Percentiles rank a stretch among this genome's conserved stretches.
Evolutionary conservation across 2,797 vertebrate genomes (phyloP).

Genomic region (Glyptemys insculpta): DNA sequence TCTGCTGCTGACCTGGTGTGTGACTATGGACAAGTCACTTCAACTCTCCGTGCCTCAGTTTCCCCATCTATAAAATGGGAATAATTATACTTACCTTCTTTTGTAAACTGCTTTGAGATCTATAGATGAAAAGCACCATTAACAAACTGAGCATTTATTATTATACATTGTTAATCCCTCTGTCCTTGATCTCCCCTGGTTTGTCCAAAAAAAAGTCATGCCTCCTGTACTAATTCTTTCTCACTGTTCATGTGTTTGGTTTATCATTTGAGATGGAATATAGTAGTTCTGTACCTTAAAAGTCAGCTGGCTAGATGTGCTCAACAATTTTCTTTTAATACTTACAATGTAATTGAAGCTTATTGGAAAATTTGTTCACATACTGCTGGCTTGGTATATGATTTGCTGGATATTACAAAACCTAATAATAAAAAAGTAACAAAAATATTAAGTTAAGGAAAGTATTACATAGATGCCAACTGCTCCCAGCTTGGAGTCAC

Average conservation of each 20-base stretch:
- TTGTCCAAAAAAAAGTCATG: neutral
- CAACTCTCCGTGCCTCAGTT: neutral
- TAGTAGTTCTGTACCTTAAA: neutral
- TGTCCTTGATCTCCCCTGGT: neutral
- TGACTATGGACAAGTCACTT: neutral
- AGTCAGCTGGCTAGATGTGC: neutral
- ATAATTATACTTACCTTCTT: neutral
- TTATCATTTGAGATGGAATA: neutral
- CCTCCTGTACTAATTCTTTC: neutral
- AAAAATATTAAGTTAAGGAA: neutral
- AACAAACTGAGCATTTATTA: rapidly evolving
- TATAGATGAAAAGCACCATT: neutral
- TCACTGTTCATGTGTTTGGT: neutral
- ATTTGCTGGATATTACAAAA: neutral
- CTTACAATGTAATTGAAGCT: neutral
- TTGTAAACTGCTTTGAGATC: neutral
- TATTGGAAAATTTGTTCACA: neutral
- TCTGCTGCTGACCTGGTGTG: neutral
- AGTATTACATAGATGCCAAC: neutral
- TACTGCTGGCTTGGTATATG: neutral
- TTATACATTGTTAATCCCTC: neutral
- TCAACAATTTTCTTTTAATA: neutral
- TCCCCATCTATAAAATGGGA: neutral
- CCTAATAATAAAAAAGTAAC: neutral
- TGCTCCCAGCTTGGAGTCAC: neutral